Evolutionary conservation across 2,888 invertebrate genomes (phyloP).

Genomic region (Anorthoa munda): DNA sequence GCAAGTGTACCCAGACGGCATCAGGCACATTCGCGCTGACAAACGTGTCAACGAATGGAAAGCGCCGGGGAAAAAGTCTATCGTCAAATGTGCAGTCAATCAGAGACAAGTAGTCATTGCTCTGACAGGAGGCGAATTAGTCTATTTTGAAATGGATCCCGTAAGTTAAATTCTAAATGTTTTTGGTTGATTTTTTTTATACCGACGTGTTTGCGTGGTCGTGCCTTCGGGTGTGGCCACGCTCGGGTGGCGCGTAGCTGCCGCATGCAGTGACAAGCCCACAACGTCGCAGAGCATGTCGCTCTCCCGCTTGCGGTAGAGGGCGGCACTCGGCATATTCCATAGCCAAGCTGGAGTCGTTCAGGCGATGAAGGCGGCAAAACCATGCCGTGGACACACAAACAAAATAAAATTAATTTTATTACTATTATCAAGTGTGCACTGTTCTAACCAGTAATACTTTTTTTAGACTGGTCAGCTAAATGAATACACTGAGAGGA

Average conservation of each 20-base stretch:
- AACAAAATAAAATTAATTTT: slow-evolving; percentile 7
- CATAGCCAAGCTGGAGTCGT: slow-evolving; percentile 93
- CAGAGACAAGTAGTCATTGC: slow-evolving; percentile 99
- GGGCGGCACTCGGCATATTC: slow-evolving; percentile 93
- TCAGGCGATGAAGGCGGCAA: slow-evolving; percentile 93
- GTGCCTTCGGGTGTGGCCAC: slow-evolving; percentile 77
- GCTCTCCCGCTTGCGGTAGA: slow-evolving; percentile 89
- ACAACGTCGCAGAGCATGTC: slow-evolving; percentile 92
- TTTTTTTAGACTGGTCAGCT: slow-evolving; percentile 97
- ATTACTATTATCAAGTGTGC: slow-evolving; percentile 17
- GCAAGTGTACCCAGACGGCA: slow-evolving; percentile 99
- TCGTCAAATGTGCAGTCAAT: slow-evolving; percentile 99
- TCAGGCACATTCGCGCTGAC: slow-evolving; percentile 99
- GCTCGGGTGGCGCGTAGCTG: slow-evolving; percentile 89
- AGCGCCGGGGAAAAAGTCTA: slow-evolving; percentile 98
- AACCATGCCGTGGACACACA: slow-evolving; percentile 93
- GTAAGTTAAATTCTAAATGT: slow-evolving; percentile 91
- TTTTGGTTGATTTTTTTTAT: slow-evolving; percentile 12
- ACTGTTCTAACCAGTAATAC: slow-evolving; percentile 63
- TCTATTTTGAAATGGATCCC: slow-evolving; percentile 99
- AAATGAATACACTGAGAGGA: slow-evolving; percentile 99
- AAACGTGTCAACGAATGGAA: slow-evolving; percentile 99
- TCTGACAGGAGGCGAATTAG: slow-evolving; percentile 98
- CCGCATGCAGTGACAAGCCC: slow-evolving; percentile 89
- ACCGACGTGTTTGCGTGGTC: slow-evolving; percentile 83